These are phyloP conservation scores for Hirtodrosophila duncani DNA, from an alignment of 2,888 invertebrate species.

Conservation along the genomic window DNA sequence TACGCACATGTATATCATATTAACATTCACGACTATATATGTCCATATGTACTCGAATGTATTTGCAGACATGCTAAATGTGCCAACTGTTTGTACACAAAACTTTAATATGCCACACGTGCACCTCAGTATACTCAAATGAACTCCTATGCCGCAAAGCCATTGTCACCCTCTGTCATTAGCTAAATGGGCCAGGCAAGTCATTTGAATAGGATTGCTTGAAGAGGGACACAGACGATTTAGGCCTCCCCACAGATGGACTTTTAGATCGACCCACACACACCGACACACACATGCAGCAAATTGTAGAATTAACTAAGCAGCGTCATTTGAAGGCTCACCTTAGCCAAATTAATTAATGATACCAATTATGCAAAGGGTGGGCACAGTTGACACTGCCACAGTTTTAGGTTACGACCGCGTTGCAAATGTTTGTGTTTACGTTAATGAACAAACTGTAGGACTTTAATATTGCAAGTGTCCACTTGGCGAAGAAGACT, in stretches of 20 bases:
- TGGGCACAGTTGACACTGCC: conserved; percentile 21
- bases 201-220: conserved; percentile 13
- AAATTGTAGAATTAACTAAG: conserved; percentile 27
- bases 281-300: conserved; percentile 9
- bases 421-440: no score
- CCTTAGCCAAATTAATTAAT: conserved; percentile 64
- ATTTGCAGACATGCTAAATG: conserved; percentile 37
- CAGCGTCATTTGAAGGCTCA: conserved; percentile 46
- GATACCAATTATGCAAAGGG: conserved; percentile 46
- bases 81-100: conserved; percentile 33
- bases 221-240: conserved; percentile 6
- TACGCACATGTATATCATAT: conserved; percentile 9
- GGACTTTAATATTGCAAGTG: no score
- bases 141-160: not conserved
- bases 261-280: conserved; percentile 2
- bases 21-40: no score
- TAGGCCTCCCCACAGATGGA: conserved; percentile 26
- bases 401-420: conserved; percentile 7
- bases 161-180: conserved; percentile 36
- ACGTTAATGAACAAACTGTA: no score
- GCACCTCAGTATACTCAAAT: conserved; percentile 10
- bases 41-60: no score
- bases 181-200: conserved; percentile 41
- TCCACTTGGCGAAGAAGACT: no score
- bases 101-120: conserved; percentile 53